phyloP scores from a whole-genome alignment of 2,113 vertebrate genomes.

The Sceloporus undulatus region DNA sequence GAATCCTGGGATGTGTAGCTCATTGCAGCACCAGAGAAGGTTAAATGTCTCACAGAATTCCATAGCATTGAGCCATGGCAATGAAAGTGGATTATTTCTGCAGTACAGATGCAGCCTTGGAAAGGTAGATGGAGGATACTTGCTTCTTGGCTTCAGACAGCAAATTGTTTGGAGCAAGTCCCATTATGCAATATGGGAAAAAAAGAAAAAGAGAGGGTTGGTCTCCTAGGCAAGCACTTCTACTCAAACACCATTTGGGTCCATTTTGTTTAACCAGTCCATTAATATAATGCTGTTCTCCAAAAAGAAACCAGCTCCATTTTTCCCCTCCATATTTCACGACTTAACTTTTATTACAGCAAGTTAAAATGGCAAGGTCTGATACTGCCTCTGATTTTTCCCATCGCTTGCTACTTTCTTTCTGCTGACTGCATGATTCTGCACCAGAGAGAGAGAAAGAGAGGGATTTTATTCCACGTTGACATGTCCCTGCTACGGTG shows the following conservation, averaged over 20 bases:
- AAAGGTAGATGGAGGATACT: not conserved
- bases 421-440: not conserved
- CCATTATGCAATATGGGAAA: not conserved
- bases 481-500: not conserved
- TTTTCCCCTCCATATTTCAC: conserved; percentile 23
- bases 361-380: not conserved
- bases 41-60: no score
- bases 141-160: no score
- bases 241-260: conserved; percentile 53
- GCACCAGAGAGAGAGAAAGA: no score
- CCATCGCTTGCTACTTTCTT: conserved; percentile 27
- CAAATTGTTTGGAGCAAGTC: not conserved
- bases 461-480: not conserved
- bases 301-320: conserved; percentile 65
- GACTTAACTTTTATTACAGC: conserved; percentile 45
- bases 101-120: no score
- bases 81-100: no score
- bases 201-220: not conserved
- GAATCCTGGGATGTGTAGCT: no score
- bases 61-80: no score
- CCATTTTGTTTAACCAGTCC: conserved; percentile 66
- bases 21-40: no score
- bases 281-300: conserved; percentile 60
- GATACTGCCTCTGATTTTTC: conserved; percentile 41
- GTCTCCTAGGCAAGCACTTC: conserved; percentile 13